Evolutionary conservation across 2,113 vertebrate species (phyloP).

Genomic region (Atlantisia rogersi): DNA sequence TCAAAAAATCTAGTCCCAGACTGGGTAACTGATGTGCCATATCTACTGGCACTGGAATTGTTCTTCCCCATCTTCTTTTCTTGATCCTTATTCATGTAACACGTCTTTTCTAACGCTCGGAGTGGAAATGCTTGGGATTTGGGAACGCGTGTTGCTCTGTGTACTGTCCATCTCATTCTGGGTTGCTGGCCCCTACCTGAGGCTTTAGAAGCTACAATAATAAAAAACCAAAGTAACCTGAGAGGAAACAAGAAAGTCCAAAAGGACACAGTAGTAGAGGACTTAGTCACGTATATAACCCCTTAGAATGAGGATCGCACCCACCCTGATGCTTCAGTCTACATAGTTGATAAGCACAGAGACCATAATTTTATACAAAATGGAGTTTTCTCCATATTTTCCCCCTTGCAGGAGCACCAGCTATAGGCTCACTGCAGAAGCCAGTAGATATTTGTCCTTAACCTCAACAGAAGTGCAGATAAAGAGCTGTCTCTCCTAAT

Average conservation of each 20-base stretch:
- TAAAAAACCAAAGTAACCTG: background rate
- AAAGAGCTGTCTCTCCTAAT: background rate
- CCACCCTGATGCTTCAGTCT: background rate
- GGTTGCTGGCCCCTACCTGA: background rate
- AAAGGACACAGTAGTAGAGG: background rate
- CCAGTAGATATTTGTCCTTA: background rate
- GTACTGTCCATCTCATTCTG: background rate
- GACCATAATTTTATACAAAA: background rate
- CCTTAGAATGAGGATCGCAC: background rate
- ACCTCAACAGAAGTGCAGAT: background rate
- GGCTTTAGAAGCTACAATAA: background rate
- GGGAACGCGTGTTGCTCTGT: background rate
- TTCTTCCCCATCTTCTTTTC: background rate
- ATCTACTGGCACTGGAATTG: too few relatives aligned
- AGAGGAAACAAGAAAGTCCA: background rate
- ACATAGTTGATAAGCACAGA: background rate
- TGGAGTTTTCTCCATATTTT: background rate
- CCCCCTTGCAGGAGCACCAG: background rate
- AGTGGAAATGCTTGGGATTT: background rate
- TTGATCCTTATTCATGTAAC: background rate
- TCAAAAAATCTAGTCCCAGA: background rate
- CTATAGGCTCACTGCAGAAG: background rate
- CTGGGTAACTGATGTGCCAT: background rate
- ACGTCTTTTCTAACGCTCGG: background rate
- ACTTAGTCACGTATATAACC: background rate